A percentile compares a stretch with the other conserved stretches of the same genome.
Conservation (phyloP, 2,113 vertebrate species). For the Elephas maximus region DNA sequence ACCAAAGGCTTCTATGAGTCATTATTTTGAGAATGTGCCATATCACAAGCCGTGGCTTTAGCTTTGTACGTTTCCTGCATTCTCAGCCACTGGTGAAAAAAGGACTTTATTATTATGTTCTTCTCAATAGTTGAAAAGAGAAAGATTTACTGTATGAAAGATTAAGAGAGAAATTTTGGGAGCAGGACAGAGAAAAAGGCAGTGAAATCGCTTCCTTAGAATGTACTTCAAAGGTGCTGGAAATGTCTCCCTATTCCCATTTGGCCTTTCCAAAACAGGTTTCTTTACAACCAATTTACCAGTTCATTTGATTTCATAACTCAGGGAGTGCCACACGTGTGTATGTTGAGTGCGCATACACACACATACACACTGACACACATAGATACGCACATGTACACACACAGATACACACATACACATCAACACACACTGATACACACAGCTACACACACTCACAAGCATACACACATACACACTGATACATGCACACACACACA, state of each 20-base stretch:
- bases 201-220: neutral
- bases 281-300: neutral
- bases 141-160: constrained; percentile 37
- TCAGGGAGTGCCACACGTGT: neutral
- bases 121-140: neutral
- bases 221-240: neutral
- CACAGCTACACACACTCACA: too few relatives aligned
- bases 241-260: neutral
- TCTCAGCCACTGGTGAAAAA: constrained; percentile 1
- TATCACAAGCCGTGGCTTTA: neutral
- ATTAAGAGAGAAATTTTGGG: neutral
- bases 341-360: rapidly evolving
- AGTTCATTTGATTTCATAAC: neutral
- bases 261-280: neutral
- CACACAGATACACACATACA: too few relatives aligned
- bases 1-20: constrained; percentile 50
- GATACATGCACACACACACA: too few relatives aligned
- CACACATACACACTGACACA: too few relatives aligned
- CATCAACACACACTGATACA: too few relatives aligned
- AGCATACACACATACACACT: neutral
- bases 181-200: neutral
- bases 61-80: constrained; percentile 48
- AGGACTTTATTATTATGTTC: constrained; percentile 16
- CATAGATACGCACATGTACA: neutral
- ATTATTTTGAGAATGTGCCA: constrained; percentile 42